These are phyloP conservation scores for Drosophila eugracilis DNA, from an alignment of 1,140 invertebrate genomes.

Conservation along the genomic window DNA sequence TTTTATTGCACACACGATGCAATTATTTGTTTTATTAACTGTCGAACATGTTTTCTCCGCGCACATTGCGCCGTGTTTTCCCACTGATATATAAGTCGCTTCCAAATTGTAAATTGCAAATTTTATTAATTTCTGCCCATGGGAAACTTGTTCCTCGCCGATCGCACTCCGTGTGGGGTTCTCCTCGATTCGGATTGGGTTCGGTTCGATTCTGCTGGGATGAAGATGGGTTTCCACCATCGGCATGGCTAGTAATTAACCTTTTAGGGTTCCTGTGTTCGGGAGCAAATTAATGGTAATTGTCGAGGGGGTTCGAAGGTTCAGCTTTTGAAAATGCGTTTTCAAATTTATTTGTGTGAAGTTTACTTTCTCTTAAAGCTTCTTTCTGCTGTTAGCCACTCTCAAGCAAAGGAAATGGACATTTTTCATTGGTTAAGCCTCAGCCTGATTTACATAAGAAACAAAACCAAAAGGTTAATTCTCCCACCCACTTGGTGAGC, in stretches of 20 bases:
- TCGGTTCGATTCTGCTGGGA: slow-evolving; percentile 12
- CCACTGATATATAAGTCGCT: slow-evolving; percentile 58
- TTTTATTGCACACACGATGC: slow-evolving; percentile 81
- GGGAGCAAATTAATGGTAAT: slow-evolving; percentile 1
- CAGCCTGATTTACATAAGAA: slow-evolving; percentile 55
- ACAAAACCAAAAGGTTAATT: slow-evolving; percentile 28
- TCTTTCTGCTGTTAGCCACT: too few relatives aligned
- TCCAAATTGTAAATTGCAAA: slow-evolving; percentile 75
- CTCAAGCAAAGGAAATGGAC: slow-evolving; percentile 35
- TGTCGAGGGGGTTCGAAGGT: too few relatives aligned
- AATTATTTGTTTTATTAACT: slow-evolving; percentile 84
- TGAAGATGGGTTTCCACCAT: slow-evolving; percentile 24
- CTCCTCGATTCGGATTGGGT: slow-evolving; percentile 12
- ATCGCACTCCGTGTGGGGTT: slow-evolving; percentile 32
- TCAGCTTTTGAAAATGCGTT: too few relatives aligned
- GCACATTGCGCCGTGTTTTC: slow-evolving; percentile 53
- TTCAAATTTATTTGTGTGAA: background rate
- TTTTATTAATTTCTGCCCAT: slow-evolving; percentile 71
- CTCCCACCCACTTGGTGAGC: slow-evolving; percentile 8
- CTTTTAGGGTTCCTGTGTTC: slow-evolving; percentile 48
- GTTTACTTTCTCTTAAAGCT: background rate
- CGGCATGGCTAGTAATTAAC: slow-evolving; percentile 51
- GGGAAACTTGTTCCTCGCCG: slow-evolving; percentile 50
- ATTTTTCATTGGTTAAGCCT: slow-evolving; percentile 58
- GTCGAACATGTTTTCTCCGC: slow-evolving; percentile 72